Evolutionary conservation across 2,113 vertebrate genomes (phyloP).

Genomic region (Pseudorectes ferrugineus): DNA sequence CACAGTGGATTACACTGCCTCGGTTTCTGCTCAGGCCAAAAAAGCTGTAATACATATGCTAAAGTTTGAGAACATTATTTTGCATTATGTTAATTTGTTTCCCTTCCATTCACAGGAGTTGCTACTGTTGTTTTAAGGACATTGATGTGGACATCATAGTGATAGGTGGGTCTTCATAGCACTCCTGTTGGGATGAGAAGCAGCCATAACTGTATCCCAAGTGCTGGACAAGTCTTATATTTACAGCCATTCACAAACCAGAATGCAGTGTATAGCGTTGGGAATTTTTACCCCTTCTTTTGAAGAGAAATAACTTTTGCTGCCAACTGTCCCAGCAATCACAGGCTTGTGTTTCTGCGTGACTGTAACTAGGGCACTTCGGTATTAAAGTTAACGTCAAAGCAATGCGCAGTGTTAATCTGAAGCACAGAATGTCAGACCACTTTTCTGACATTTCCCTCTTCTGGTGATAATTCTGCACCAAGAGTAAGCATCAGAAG

Average conservation of each 20-base stretch:
- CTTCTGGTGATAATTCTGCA: neutral
- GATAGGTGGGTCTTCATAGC: neutral
- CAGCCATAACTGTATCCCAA: neutral
- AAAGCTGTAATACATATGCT: accelerated
- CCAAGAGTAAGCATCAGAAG: neutral
- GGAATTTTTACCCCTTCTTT: neutral
- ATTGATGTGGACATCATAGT: neutral
- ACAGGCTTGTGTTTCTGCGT: neutral
- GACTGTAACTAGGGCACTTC: neutral
- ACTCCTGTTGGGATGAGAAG: neutral
- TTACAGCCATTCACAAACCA: neutral
- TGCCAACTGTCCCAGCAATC: neutral
- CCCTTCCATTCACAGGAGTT: neutral
- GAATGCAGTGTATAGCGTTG: neutral
- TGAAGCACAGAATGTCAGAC: neutral
- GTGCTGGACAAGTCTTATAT: neutral
- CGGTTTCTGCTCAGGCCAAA: neutral
- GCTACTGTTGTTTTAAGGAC: neutral
- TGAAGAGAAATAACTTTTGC: neutral
- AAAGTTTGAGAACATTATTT: neutral
- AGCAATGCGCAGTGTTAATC: neutral
- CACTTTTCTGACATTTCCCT: neutral
- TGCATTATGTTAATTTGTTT: neutral
- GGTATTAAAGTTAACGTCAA: neutral
- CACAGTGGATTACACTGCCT: neutral